Evolutionary conservation across 2,797 vertebrate species (phyloP), one percentile per base, ranked within the genome.

Genomic region (Crypturellus tataupa): DNA sequence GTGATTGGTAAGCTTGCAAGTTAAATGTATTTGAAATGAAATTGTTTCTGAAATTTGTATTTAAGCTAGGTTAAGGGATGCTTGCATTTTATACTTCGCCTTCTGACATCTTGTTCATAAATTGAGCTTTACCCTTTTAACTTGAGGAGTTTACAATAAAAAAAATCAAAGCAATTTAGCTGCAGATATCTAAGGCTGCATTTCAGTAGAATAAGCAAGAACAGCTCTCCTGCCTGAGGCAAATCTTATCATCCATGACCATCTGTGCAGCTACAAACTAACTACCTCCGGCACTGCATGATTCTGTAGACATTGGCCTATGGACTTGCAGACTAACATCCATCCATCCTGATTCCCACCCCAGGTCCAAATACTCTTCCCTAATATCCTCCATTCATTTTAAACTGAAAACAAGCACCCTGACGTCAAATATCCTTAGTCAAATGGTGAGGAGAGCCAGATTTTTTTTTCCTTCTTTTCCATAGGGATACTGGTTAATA

Each of bases 131-230:
- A 87, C 31, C 62, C 72, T 93, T 91, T 96, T 87, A 84, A 87
- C 87, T 87, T 71, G 72, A 94, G 93, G 75, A 81, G 53, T 96
- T 90, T 81, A 80, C 79, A 87, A 60, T 63, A 60, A 81, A 90
- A 90, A 65, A 95, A 92, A 96, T 95, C 88, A 95, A 96, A 94
- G 93, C 58, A 65, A 82, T 96, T 96, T 95, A 85, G 94, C 68
- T 94, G 65, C 72, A 87, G 65, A 77, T 94, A 93, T 92, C 78
- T 55, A 69, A 93, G 84, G 81, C 88, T 97, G 46, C 51, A 90
- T 92, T 96, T 92, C 69, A 49, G 78, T 93, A 92, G 84, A 84
- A 81, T 96, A 94, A 96, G 91, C 93, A 87, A 95, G 85, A 92
- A 92, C 91, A 76, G 94, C 71, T 94, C 89, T 85, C 58, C 31